phyloP scores from a whole-genome alignment of 1,140 invertebrate genomes.

The Hyposmocoma kahamanoa region DNA sequence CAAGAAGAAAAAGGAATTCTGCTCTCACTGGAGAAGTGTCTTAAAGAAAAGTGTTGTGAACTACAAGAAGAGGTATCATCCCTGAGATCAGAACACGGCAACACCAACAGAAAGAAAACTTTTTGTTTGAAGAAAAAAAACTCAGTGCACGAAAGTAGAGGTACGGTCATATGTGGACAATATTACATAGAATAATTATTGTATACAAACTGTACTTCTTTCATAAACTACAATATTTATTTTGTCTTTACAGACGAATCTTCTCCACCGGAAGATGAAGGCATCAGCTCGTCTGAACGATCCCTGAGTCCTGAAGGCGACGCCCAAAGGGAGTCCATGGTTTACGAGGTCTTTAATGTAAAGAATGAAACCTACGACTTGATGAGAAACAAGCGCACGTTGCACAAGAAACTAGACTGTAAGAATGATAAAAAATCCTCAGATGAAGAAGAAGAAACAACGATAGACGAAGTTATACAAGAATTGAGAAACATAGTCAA shows the following conservation, averaged over 20 bases:
- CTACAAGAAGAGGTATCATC: constrained; percentile 76
- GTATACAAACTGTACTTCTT: constrained; percentile 5
- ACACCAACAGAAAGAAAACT: constrained; percentile 59
- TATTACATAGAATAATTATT: constrained; percentile 2
- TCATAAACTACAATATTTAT: background rate
- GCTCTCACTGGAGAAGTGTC: constrained; percentile 83
- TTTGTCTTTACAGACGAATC: constrained; percentile 68
- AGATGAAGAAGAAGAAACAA: constrained; percentile 85
- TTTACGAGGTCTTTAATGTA: constrained; percentile 77
- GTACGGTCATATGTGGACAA: constrained; percentile 22
- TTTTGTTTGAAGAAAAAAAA: constrained; percentile 65
- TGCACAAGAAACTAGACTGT: constrained; percentile 55
- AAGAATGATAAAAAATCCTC: constrained; percentile 65
- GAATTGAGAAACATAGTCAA: constrained; percentile 89
- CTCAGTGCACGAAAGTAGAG: constrained; percentile 57
- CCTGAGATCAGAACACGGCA: constrained; percentile 63
- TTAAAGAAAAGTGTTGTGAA: constrained; percentile 83
- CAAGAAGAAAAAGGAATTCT: constrained; percentile 86
- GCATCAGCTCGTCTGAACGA: constrained; percentile 87
- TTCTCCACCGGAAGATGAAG: constrained; percentile 89
- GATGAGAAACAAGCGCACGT: constrained; percentile 54
- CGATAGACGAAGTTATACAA: constrained; percentile 91
- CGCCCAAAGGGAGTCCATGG: constrained; percentile 74
- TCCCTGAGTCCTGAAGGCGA: constrained; percentile 81
- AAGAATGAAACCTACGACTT: constrained; percentile 76